Evolutionary conservation across 2,888 invertebrate genomes (phyloP), one percentile per base, ranked within the genome.

Genomic region (Lapara coniferarum): DNA sequence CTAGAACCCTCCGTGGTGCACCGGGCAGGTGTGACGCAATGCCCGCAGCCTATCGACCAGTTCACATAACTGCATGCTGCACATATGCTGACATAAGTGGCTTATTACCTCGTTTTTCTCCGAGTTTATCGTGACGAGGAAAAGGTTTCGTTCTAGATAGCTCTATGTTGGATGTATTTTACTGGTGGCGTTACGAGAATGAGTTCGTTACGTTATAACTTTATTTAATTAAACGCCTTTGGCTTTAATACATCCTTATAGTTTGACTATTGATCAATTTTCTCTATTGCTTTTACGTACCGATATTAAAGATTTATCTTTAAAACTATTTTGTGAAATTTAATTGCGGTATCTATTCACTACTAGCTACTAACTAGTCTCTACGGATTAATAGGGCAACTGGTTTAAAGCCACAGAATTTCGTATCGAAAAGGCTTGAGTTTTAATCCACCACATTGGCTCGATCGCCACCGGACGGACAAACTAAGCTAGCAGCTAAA

Each of bases 21-120:
- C 16, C 59, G 59, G 10, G 19, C 89, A 88, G 86, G 89, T 90
- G 85, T 89, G 86, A 83, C 85, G 85, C 84, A 89, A 91, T 72
- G 73, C 78, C 78, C 69, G 71, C 74, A 74, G 76, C 72, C 82
- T 90, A 91, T 90, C 89, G 89, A 90, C 88, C 91, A 84, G 80
- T 69, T 25, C 74, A 74, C 68, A 71, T 76, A 75, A 74, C 77
- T 75, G 75, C 76, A 77, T 72, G 71, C 71, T 69, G 52, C 66
- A 49, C 49, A 49, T 25, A n/a, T 37, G 44, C 37, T 10, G 16
- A 52, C 30, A 37, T 53, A 46, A 63, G 63, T 63, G 63, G 63
- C 63, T 46, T 63, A 46, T 63, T 63, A 19, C 63, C 63, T n/a
- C 19, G 49, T 63, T 49, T 58, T 59, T 66, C 30, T 53, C 25